Conservation (phyloP, 2,797 vertebrate species). For the Hydrolagus colliei region DNA sequence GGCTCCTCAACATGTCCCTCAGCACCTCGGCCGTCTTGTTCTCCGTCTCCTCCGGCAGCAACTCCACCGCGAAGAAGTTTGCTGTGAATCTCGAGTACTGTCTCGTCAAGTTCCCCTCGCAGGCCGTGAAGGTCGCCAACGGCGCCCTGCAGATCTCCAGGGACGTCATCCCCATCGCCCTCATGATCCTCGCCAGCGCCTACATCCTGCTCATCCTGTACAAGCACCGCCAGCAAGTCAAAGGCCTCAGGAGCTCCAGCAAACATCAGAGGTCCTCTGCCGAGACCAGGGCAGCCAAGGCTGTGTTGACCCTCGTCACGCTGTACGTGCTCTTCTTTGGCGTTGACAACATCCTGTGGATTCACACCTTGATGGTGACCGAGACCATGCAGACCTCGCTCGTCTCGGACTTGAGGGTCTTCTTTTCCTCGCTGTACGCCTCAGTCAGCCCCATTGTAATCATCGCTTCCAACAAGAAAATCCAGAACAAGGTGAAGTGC, state of each 20-base stretch:
- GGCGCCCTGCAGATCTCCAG: conserved; percentile 53
- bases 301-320: conserved; percentile 54
- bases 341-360: conserved; percentile 61
- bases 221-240: conserved; percentile 54
- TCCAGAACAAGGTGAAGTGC: conserved; percentile 52
- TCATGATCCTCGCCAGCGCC: conserved; percentile 58
- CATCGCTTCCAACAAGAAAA: conserved; percentile 59
- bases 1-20: conserved; percentile 54
- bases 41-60: conserved; percentile 41
- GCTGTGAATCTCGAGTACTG: conserved; percentile 58
- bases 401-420: conserved; percentile 58
- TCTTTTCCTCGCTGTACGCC: conserved; percentile 61
- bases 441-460: conserved; percentile 59
- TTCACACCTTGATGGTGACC: conserved; percentile 57
- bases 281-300: conserved; percentile 54
- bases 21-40: conserved; percentile 47
- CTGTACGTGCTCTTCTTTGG: conserved; percentile 59
- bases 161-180: conserved; percentile 58
- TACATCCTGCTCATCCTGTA: conserved; percentile 59
- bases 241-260: conserved; percentile 44
- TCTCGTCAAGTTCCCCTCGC: conserved; percentile 51
- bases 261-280: conserved; percentile 34
- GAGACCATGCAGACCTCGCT: conserved; percentile 53
- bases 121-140: conserved; percentile 44
- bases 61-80: conserved; percentile 39